A percentile compares a stretch with the other conserved stretches of the same genome.
Conservation (phyloP, 2,888 invertebrate species). For the Perizoma affinitatum region DNA sequence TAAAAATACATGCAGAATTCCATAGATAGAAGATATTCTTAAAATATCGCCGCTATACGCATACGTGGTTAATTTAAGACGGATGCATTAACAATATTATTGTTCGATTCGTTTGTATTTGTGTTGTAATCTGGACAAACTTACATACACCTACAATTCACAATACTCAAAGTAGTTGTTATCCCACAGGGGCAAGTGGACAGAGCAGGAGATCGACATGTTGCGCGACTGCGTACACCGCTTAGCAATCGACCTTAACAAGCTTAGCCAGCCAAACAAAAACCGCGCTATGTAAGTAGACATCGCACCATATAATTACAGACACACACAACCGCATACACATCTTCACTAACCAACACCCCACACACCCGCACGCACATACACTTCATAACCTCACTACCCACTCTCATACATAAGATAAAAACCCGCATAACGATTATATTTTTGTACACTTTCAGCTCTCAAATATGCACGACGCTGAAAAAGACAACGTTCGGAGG, state of each 20-base stretch:
- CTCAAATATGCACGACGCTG: constrained; percentile 92
- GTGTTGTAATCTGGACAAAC: too few relatives aligned
- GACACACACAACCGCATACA: not conserved
- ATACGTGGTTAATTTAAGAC: too few relatives aligned
- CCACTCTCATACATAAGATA: too few relatives aligned
- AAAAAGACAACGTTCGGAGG: constrained; percentile 95
- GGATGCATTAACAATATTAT: too few relatives aligned
- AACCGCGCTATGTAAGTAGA: constrained; percentile 94
- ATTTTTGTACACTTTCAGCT: constrained; percentile 80
- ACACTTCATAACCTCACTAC: not conserved
- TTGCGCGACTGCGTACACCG: constrained; percentile 94
- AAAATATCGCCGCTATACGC: too few relatives aligned
- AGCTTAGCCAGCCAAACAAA: constrained; percentile 97
- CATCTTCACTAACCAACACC: too few relatives aligned
- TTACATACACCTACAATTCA: too few relatives aligned
- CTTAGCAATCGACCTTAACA: constrained; percentile 96
- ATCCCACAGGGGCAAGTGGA: constrained; percentile 92
- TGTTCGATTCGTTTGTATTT: too few relatives aligned
- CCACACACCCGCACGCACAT: too few relatives aligned
- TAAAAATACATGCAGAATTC: too few relatives aligned
- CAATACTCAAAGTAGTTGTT: not conserved
- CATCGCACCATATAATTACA: not conserved
- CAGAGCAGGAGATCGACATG: constrained; percentile 98
- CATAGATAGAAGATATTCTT: too few relatives aligned
- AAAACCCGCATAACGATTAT: too few relatives aligned